Evolutionary conservation across 2,113 vertebrate species (phyloP).

Genomic region (Mellivora capensis): DNA sequence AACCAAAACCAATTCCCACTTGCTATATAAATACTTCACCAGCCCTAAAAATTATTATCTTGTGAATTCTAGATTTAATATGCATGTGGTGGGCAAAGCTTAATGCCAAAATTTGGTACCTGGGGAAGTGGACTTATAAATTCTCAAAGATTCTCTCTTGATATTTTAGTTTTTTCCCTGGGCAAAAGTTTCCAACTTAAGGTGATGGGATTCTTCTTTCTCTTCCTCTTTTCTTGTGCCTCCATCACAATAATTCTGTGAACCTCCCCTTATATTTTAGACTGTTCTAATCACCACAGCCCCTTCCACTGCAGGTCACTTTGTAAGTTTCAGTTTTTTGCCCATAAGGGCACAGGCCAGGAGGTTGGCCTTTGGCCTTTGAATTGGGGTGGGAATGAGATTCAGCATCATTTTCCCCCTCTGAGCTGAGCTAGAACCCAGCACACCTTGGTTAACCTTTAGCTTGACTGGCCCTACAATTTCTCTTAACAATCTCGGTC

Average conservation of each 20-base stretch:
- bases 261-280: not conserved
- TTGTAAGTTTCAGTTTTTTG: not conserved
- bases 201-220: not conserved
- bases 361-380: not conserved
- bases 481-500: not conserved
- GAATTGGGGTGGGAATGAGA: not conserved
- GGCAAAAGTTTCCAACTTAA: not conserved
- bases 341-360: not conserved
- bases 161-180: not conserved
- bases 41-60: not conserved
- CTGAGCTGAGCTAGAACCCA: not conserved
- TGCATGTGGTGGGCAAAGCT: not conserved
- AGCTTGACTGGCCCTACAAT: not conserved
- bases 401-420: not conserved
- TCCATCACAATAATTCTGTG: not conserved
- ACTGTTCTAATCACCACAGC: not conserved
- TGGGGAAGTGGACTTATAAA: not conserved
- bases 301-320: not conserved
- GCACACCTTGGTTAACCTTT: not conserved
- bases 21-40: not conserved
- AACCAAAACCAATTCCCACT: not conserved
- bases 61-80: slow-evolving; percentile 24
- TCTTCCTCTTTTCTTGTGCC: not conserved
- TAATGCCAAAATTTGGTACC: not conserved
- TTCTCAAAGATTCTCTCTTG: not conserved